Conservation (phyloP, 1,140 invertebrate genomes). For the Coenobita brevimanus region DNA sequence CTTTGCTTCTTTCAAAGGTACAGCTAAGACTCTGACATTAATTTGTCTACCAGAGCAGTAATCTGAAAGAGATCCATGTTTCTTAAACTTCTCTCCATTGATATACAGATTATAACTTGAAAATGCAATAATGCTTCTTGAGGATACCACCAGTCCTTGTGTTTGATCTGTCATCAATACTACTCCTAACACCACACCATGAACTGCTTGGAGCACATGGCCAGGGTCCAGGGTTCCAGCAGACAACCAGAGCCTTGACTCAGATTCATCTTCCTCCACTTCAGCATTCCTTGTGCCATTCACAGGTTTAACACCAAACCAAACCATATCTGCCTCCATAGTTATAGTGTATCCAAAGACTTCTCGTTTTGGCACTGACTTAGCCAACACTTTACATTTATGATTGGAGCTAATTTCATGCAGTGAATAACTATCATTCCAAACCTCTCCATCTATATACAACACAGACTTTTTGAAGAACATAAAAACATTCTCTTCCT, state of each 20-base stretch:
- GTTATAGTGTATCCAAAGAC: constrained; percentile 14
- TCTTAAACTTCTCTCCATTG: constrained; percentile 34
- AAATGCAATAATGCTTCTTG: constrained; percentile 21
- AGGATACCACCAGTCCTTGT: constrained; percentile 12
- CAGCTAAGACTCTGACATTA: constrained; percentile 14
- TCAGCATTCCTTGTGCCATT: neutral
- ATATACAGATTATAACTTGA: constrained; percentile 36
- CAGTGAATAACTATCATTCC: neutral
- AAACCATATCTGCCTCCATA: constrained; percentile 33
- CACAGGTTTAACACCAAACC: constrained; percentile 35
- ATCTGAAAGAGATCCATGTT: neutral
- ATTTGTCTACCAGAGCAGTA: neutral
- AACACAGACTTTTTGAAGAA: constrained; percentile 21
- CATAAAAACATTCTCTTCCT: neutral
- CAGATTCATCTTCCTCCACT: neutral
- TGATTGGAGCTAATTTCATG: neutral
- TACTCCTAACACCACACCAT: neutral
- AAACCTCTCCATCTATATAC: constrained; percentile 33
- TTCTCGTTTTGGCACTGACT: neutral
- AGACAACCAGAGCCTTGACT: too few species aligned
- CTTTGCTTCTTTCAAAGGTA: constrained; percentile 36
- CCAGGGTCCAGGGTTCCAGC: too few species aligned
- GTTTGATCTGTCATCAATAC: constrained; percentile 7
- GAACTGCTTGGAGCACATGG: neutral
- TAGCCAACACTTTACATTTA: constrained; percentile 28